A percentile compares a stretch with the other conserved stretches of the same genome.
These are phyloP conservation scores for Dasysyrphus albostriatus DNA, from an alignment of 2,888 invertebrate species.

Conservation along the genomic window DNA sequence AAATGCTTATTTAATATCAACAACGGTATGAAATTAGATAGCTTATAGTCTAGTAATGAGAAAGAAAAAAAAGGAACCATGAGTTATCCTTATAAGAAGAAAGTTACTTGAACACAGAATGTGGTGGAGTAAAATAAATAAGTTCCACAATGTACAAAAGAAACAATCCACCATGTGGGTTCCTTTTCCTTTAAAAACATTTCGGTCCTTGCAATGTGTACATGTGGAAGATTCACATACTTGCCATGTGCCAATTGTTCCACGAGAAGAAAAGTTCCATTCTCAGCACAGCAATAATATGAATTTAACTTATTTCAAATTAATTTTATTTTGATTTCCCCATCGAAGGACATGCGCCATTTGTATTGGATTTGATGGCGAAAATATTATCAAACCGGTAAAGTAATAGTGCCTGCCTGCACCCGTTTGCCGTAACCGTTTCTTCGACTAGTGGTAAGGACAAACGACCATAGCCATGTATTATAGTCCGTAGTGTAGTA, in stretches of 20 bases:
- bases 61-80: constrained; percentile 57
- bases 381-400: constrained; percentile 65
- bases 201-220: constrained; percentile 54
- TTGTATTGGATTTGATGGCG: constrained; percentile 64
- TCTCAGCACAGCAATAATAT: constrained; percentile 52
- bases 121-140: constrained; percentile 71
- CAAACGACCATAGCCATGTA: not conserved
- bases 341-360: constrained; percentile 64
- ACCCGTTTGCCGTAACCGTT: constrained; percentile 56
- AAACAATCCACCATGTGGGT: constrained; percentile 76
- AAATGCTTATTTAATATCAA: constrained; percentile 75
- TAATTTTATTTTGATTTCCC: constrained; percentile 68
- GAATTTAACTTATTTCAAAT: constrained; percentile 71
- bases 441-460: constrained; percentile 59
- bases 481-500: not conserved
- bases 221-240: constrained; percentile 70
- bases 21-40: constrained; percentile 72
- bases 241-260: constrained; percentile 76
- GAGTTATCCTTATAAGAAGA: constrained; percentile 61
- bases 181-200: constrained; percentile 60
- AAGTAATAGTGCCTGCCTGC: constrained; percentile 61
- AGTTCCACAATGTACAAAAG: constrained; percentile 72
- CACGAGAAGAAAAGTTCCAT: constrained; percentile 49
- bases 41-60: constrained; percentile 63
- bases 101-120: constrained; percentile 63